phyloP scores from a whole-genome alignment of 2,797 vertebrate genomes.

The Lophius americanus region DNA sequence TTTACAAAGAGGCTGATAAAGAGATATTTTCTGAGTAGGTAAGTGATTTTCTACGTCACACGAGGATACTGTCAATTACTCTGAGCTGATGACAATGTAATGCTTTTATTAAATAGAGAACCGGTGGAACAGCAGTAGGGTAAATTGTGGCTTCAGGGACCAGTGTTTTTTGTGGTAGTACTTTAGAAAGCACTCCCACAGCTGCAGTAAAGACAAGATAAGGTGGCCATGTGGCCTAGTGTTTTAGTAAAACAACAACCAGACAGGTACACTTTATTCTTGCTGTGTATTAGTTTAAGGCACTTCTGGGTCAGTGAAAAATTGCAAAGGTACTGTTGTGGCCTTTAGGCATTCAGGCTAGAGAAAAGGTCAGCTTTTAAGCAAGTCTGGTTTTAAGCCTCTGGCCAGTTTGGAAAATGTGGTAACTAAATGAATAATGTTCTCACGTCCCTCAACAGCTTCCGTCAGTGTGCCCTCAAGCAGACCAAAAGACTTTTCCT shows the following conservation, averaged over 20 bases:
- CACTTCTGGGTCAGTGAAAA: conserved; percentile 14
- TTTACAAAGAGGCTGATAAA: conserved; percentile 48
- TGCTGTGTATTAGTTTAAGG: conserved; percentile 27
- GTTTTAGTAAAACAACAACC: conserved; percentile 59
- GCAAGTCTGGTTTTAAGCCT: conserved; percentile 43
- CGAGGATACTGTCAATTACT: conserved; percentile 52
- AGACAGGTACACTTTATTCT: conserved; percentile 33
- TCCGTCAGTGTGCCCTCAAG: conserved; percentile 13
- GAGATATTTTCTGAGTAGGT: conserved; percentile 27
- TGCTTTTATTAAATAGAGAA: conserved; percentile 56
- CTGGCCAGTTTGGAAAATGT: conserved; percentile 19
- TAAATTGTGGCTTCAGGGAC: conserved; percentile 39
- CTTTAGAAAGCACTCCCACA: conserved; percentile 33
- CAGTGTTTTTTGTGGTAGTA: conserved; percentile 41
- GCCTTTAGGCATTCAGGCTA: conserved; percentile 21
- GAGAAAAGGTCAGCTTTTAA: conserved; percentile 35
- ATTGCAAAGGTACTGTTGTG: conserved; percentile 16
- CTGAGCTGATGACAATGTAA: conserved; percentile 55
- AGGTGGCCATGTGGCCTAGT: conserved; percentile 37
- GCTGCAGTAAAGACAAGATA: conserved; percentile 48
- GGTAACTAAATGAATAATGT: conserved; percentile 35
- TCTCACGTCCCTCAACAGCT: conserved; percentile 16
- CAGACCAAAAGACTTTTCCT: conserved; percentile 14
- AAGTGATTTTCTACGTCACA: conserved; percentile 37
- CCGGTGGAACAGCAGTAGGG: conserved; percentile 51